A percentile compares a stretch with the other conserved stretches of the same genome.
These are phyloP conservation scores for Hiodon alosoides DNA, from an alignment of 2,113 vertebrate genomes.

Conservation along the genomic window DNA sequence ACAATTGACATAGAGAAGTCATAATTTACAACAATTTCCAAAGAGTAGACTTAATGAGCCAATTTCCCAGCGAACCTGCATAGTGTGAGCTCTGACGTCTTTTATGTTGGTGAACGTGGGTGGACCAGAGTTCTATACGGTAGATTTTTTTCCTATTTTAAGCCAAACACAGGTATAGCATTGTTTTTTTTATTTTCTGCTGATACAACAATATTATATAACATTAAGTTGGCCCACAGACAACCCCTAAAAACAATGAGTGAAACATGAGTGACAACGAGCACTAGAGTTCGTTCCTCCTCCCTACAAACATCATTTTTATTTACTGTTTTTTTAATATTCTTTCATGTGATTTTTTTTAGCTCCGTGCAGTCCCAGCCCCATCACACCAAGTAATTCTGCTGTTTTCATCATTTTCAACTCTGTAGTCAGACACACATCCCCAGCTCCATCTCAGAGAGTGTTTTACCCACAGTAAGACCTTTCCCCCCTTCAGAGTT, in stretches of 20 bases:
- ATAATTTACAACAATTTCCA: no score
- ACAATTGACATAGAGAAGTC: no score
- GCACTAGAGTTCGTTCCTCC: not conserved
- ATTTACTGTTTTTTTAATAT: slow-evolving; percentile 6
- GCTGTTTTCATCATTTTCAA: not conserved
- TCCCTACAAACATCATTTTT: not conserved
- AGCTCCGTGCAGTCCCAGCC: not conserved
- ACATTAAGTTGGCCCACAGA: no score
- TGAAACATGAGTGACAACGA: not conserved
- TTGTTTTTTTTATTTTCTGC: no score
- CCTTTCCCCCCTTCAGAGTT: not conserved
- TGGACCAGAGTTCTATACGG: no score
- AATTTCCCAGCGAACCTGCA: no score
- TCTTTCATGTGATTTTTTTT: not conserved
- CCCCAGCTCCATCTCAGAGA: not conserved
- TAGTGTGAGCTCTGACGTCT: no score
- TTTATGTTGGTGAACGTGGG: no score
- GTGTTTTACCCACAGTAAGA: not conserved
- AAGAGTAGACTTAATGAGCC: no score
- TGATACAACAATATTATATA: no score
- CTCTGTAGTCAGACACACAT: not conserved
- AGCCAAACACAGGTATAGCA: no score
- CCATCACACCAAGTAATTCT: not conserved
- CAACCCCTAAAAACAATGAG: not conserved
- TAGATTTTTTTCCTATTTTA: no score